phyloP scores from a whole-genome alignment of 2,797 vertebrate genomes.

The Onychomys torridus region DNA sequence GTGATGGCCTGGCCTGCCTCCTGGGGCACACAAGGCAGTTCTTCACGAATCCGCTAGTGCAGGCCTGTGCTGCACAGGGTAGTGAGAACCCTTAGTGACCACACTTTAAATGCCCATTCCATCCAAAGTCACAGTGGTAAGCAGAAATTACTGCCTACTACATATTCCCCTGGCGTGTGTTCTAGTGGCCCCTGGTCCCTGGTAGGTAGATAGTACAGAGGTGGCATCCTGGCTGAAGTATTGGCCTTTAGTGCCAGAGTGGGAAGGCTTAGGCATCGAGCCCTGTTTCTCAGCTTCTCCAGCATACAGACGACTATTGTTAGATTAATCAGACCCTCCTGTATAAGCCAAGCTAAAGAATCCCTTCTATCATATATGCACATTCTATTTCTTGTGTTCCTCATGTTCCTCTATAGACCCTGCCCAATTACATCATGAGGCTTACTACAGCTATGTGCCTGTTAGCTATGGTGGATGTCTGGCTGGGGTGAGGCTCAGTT shows the following conservation, averaged over 20 bases:
- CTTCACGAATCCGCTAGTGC: background rate
- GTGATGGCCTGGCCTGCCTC: background rate
- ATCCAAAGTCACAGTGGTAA: background rate
- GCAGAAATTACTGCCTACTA: background rate
- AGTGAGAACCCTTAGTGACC: background rate
- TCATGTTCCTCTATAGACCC: background rate
- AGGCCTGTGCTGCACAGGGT: background rate
- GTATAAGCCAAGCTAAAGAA: background rate
- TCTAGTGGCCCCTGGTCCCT: background rate
- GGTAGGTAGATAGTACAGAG: background rate
- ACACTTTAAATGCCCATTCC: background rate
- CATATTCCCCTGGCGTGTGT: fast-evolving
- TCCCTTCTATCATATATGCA: background rate
- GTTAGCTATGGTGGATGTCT: background rate
- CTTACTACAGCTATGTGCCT: too few relatives aligned
- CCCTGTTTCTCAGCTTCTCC: background rate
- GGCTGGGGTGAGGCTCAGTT: background rate
- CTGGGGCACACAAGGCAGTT: background rate
- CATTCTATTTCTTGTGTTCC: background rate
- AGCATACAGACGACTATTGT: too few relatives aligned
- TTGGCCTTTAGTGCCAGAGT: background rate
- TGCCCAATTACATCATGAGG: background rate
- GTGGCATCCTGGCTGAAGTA: background rate
- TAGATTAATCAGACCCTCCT: background rate
- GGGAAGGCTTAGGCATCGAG: background rate